These are phyloP conservation scores for Molossus molossus DNA, from an alignment of 2,797 vertebrate genomes.

Conservation along the genomic window DNA sequence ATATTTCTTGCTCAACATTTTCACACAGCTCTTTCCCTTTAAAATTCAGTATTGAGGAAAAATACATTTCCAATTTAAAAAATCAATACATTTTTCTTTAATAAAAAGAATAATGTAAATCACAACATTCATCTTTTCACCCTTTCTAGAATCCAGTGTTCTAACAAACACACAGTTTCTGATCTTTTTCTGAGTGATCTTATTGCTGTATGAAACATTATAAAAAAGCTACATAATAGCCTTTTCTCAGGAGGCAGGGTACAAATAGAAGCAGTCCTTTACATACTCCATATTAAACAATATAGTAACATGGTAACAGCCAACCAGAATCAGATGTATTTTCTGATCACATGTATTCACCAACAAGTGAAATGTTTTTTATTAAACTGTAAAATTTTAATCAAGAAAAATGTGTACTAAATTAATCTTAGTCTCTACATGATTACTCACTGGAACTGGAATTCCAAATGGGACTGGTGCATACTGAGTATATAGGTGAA, in stretches of 20 bases:
- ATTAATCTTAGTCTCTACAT: constrained; percentile 60
- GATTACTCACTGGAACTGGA: constrained; percentile 94
- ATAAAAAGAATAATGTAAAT: constrained; percentile 62
- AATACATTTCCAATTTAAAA: background rate
- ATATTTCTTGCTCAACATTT: constrained; percentile 52
- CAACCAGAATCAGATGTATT: constrained; percentile 30
- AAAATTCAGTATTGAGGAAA: constrained; percentile 28
- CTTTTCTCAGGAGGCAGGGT: background rate
- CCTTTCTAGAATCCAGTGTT: constrained; percentile 29
- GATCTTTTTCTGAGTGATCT: constrained; percentile 32
- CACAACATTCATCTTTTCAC: background rate
- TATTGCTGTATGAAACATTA: background rate
- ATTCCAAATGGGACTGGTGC: constrained; percentile 94
- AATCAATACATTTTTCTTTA: constrained; percentile 41
- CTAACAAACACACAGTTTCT: background rate
- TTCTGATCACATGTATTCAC: background rate
- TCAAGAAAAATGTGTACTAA: constrained; percentile 42
- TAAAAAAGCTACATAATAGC: background rate
- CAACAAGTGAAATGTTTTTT: constrained; percentile 15
- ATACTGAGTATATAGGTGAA: constrained; percentile 97
- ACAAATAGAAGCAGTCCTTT: background rate
- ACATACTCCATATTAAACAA: constrained; percentile 38
- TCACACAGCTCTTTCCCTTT: constrained; percentile 41
- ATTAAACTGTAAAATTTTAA: constrained; percentile 15
- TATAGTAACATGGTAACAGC: background rate